Evolutionary conservation across 2,888 invertebrate genomes (phyloP).

Genomic region (Drosophila quasianomalipes): DNA sequence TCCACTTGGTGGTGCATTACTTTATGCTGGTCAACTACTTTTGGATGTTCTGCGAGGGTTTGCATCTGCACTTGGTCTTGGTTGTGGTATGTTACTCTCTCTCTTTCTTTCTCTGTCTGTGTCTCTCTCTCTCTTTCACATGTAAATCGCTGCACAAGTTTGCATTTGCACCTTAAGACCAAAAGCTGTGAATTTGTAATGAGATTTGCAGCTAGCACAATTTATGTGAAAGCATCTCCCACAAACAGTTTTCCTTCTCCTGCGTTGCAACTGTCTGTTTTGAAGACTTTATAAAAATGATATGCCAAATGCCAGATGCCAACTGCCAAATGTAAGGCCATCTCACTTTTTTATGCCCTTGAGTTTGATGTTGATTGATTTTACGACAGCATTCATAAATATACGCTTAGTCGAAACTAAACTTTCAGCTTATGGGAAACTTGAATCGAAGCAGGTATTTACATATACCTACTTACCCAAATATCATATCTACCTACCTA

Average conservation of each 20-base stretch:
- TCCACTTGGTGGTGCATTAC: slow-evolving; percentile 90
- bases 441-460: not conserved
- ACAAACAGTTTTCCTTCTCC: slow-evolving; percentile 5
- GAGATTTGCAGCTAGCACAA: slow-evolving; percentile 49
- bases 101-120: too few species aligned
- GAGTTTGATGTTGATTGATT: slow-evolving; percentile 5
- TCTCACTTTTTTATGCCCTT: not conserved
- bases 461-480: not conserved
- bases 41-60: slow-evolving; percentile 94
- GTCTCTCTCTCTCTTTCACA: slow-evolving; percentile 21
- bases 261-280: slow-evolving; percentile 7
- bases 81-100: slow-evolving; percentile 87
- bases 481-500: not conserved
- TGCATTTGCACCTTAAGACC: slow-evolving; percentile 43
- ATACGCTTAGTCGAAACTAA: not conserved
- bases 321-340: not conserved
- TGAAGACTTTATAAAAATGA: slow-evolving; percentile 31
- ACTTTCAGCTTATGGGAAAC: not conserved
- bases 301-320: slow-evolving; percentile 27
- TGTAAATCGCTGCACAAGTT: slow-evolving; percentile 49
- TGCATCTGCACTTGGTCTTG: slow-evolving; percentile 91
- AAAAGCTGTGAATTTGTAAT: slow-evolving; percentile 50
- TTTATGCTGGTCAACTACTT: slow-evolving; percentile 92
- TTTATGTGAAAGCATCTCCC: slow-evolving; percentile 56
- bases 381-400: not conserved